Evolutionary conservation across 2,113 vertebrate genomes (phyloP).

Genomic region (Gavialis gangeticus): DNA sequence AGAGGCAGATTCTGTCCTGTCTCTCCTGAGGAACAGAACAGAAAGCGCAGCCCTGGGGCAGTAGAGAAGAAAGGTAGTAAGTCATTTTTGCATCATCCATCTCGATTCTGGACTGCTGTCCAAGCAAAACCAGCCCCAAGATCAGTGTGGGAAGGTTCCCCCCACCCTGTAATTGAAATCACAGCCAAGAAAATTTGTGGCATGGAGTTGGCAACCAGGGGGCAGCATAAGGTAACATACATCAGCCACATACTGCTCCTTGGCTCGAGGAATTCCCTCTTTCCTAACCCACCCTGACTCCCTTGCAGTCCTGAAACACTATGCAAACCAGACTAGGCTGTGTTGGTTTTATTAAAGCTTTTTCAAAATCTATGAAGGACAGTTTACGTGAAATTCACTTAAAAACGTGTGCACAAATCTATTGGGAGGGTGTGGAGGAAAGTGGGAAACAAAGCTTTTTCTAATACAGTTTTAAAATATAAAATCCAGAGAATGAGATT

Average conservation of each 20-base stretch:
- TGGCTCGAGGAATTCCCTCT: fast-evolving
- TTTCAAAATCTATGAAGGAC: neutral
- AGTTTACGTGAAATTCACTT: neutral
- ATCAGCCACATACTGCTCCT: neutral
- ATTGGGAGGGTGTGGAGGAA: neutral
- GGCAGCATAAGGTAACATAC: no score
- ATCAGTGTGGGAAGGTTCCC: no score
- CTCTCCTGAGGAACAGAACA: neutral
- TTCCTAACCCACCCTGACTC: neutral
- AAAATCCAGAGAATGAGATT: neutral
- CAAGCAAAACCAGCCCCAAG: neutral
- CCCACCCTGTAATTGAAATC: no score
- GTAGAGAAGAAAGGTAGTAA: neutral
- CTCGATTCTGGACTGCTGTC: neutral
- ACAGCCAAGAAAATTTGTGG: neutral
- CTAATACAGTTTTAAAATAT: neutral
- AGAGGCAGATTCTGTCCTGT: neutral
- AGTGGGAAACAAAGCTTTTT: neutral
- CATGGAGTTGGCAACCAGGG: neutral
- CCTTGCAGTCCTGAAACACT: neutral
- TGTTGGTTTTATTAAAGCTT: neutral
- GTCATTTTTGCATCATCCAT: neutral
- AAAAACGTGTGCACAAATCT: neutral
- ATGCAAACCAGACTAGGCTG: neutral
- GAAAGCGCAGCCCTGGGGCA: neutral